Evolutionary conservation across 1,140 invertebrate genomes (phyloP).

Genomic region (Eupeodes corollae): DNA sequence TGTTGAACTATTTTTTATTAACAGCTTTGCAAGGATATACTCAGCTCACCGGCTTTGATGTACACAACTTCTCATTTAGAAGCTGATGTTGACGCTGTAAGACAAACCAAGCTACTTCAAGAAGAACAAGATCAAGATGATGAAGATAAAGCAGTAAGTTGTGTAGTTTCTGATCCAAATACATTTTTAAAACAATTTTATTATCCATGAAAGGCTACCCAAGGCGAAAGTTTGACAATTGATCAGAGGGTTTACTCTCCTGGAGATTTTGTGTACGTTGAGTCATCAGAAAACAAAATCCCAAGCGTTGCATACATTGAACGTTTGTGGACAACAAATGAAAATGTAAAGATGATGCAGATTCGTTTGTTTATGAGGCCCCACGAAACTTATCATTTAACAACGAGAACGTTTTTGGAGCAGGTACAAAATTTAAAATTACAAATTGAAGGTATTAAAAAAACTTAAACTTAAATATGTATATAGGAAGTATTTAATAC

Average conservation of each 20-base stretch:
- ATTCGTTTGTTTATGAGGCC: slow-evolving; percentile 68
- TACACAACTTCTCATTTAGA: slow-evolving; percentile 65
- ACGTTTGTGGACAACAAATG: slow-evolving; percentile 70
- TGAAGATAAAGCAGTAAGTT: slow-evolving; percentile 21
- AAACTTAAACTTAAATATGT: background rate
- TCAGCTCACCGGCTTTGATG: slow-evolving; percentile 77
- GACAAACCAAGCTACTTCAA: slow-evolving; percentile 62
- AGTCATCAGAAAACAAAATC: slow-evolving; percentile 38
- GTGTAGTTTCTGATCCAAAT: too few species aligned
- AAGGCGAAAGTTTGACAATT: slow-evolving; percentile 34
- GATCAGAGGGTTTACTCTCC: slow-evolving; percentile 35
- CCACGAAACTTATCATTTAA: slow-evolving; percentile 90
- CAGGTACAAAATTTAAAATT: slow-evolving; percentile 23
- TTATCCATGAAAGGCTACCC: slow-evolving; percentile 8
- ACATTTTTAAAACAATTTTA: background rate
- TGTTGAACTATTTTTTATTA: slow-evolving; percentile 16
- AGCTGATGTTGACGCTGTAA: slow-evolving; percentile 60
- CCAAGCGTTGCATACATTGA: slow-evolving; percentile 83
- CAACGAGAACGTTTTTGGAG: slow-evolving; percentile 88
- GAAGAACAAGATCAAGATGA: slow-evolving; percentile 69
- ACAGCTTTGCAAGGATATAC: slow-evolving; percentile 56
- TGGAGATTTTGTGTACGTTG: slow-evolving; percentile 33
- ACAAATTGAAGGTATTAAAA: slow-evolving; percentile 13
- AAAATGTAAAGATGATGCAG: slow-evolving; percentile 77
- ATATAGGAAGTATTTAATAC: slow-evolving; percentile 88